A percentile compares a stretch with the other conserved stretches of the same genome.
Evolutionary conservation across 1,140 invertebrate genomes (phyloP).

Genomic region (Diachasma alloeum): DNA sequence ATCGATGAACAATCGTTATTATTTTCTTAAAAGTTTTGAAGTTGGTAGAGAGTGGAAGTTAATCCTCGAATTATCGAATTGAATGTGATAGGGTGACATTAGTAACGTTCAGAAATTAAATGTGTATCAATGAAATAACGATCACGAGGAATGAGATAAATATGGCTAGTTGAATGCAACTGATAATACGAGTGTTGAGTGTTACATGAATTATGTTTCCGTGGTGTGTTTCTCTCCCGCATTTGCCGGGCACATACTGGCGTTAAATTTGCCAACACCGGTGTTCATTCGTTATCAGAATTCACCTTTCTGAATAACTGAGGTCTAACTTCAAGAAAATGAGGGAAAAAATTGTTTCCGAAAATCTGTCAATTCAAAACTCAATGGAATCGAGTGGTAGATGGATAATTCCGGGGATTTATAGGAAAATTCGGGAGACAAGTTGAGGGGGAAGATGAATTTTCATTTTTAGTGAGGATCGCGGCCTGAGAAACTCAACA

Average conservation of each 20-base stretch:
- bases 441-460: too few relatives aligned
- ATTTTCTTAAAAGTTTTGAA: not conserved
- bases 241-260: conserved; percentile 36
- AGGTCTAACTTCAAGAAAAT: too few relatives aligned
- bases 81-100: too few relatives aligned
- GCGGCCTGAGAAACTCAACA: too few relatives aligned
- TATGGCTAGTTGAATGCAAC: conserved; percentile 56
- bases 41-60: not conserved
- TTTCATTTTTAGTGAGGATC: too few relatives aligned
- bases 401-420: too few relatives aligned
- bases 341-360: too few relatives aligned
- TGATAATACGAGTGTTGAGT: conserved; percentile 59
- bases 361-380: too few relatives aligned
- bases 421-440: too few relatives aligned
- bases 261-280: conserved; percentile 54
- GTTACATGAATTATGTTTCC: conserved; percentile 57
- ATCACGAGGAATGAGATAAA: conserved; percentile 54
- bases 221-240: conserved; percentile 12
- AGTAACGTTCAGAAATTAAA: conserved; percentile 20
- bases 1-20: not conserved
- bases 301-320: conserved; percentile 46
- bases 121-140: conserved; percentile 56
- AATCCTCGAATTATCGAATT: conserved; percentile 36
- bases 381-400: too few relatives aligned
- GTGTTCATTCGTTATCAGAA: conserved; percentile 54